Conservation (phyloP, 2,888 invertebrate genomes). For the Cantharis flavilabris region DNA sequence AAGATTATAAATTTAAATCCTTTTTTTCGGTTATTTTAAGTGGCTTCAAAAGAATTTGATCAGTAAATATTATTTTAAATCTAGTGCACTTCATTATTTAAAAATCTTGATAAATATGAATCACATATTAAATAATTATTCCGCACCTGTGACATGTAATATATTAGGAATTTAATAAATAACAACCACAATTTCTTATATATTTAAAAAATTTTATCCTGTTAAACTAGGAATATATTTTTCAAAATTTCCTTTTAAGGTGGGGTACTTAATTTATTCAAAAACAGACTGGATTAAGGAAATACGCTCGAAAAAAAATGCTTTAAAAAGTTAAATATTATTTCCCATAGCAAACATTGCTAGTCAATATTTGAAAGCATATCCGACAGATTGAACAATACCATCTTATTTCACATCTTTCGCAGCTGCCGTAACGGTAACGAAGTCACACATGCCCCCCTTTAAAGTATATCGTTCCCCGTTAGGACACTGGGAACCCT, state of each 20-base stretch:
- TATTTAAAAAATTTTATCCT: not conserved
- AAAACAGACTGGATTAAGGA: no score
- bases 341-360: not conserved
- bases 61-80: not conserved
- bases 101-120: not conserved
- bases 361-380: not conserved
- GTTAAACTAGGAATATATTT: not conserved
- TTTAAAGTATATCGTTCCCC: not conserved
- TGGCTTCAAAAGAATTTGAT: not conserved
- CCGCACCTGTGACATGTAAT: not conserved
- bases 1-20: not conserved
- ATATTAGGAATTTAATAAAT: not conserved
- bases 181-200: not conserved
- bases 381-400: not conserved
- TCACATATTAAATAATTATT: not conserved
- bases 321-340: not conserved
- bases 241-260: no score
- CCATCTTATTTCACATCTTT: not conserved
- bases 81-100: not conserved
- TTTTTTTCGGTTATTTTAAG: not conserved
- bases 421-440: conserved; percentile 34
- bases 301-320: not conserved
- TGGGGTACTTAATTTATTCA: no score
- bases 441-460: conserved; percentile 13
- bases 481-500: conserved; percentile 2